Base-by-base conservation (phyloP, 2,888 invertebrate genomes). In the Agrotis puta region DNA sequence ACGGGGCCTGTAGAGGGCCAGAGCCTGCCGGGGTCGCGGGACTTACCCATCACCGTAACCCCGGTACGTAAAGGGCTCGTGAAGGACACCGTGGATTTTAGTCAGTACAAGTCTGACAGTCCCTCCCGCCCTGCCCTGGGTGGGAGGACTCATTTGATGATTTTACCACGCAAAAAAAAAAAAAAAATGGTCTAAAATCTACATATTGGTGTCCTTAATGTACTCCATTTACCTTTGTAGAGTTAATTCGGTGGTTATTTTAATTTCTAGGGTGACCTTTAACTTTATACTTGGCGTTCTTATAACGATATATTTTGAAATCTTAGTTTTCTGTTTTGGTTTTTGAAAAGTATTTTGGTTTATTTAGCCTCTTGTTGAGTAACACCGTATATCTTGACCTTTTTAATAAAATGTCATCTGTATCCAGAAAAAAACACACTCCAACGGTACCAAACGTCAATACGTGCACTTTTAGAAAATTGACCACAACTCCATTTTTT, bases 141-240 rank as follows among this genome's bases (percentile, higher is more conserved):
- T n/a, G n/a, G n/a, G n/a, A n/a, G n/a, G n/a, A n/a, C n/a, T n/a
- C n/a, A n/a, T n/a, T n/a, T n/a, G n/a, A n/a, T n/a, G n/a, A n/a
- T n/a, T n/a, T n/a, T n/a, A n/a, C n/a, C n/a, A n/a, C n/a, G n/a
- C n/a, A n/a, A n/a, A n/a, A n/a, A n/a, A n/a, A n/a, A n/a, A n/a
- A n/a, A n/a, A n/a, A n/a, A n/a, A n/a, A 24, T 27, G 54, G 16
- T 54, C 57, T 64, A 66, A 54, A 72, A 16, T 66, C 61, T 66
- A 62, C 57, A 70, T 65, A 63, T 68, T 68, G 20, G 39, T 2
- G 9, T 43, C 43, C 20, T 65, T 70, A 79, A 56, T 65, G 68
- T 58, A 5, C 47, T 64, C 24, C 61, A 53, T 69, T 62, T 56
- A 62, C 47, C 22, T 67, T 67, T 56, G 20, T 33, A 16, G 11